Percentiles rank a stretch among this genome's conserved stretches.
These are phyloP conservation scores for Enteromius radiatus DNA, from an alignment of 2,797 vertebrate species.

Conservation along the genomic window DNA sequence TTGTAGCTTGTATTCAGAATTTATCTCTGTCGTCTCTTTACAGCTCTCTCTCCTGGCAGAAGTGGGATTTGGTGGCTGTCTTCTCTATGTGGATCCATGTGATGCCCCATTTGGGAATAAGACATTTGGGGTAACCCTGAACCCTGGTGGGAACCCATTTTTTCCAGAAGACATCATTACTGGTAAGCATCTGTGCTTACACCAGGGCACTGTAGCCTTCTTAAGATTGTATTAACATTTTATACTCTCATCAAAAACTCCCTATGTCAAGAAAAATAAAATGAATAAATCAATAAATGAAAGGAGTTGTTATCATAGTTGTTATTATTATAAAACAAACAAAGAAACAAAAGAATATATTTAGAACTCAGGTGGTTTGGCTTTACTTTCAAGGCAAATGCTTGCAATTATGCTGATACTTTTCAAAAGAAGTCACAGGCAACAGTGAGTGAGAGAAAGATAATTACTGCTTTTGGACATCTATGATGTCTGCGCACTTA, in stretches of 20 bases:
- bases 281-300: too few species aligned
- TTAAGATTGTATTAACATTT: not conserved
- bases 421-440: not conserved
- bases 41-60: slow-evolving; percentile 86
- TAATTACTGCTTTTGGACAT: not conserved
- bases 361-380: slow-evolving; percentile 41
- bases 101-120: slow-evolving; percentile 80
- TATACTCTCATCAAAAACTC: slow-evolving; percentile 12
- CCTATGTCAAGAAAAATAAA: slow-evolving; percentile 16
- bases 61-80: slow-evolving; percentile 86
- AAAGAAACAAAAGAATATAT: slow-evolving; percentile 8
- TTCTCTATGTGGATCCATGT: slow-evolving; percentile 90
- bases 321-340: not conserved
- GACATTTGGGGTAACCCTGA: slow-evolving; percentile 88
- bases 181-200: slow-evolving; percentile 75
- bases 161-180: slow-evolving; percentile 78
- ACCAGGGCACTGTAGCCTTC: not conserved
- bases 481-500: not conserved
- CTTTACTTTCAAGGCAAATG: slow-evolving; percentile 43
- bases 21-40: slow-evolving; percentile 29
- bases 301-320: not conserved
- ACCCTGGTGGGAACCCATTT: slow-evolving; percentile 86
- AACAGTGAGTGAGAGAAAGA: not conserved
- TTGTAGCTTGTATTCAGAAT: slow-evolving; percentile 1
- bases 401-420: slow-evolving; percentile 26